Base-by-base conservation (phyloP, 2,113 vertebrate species). In the Martes martes region DNA sequence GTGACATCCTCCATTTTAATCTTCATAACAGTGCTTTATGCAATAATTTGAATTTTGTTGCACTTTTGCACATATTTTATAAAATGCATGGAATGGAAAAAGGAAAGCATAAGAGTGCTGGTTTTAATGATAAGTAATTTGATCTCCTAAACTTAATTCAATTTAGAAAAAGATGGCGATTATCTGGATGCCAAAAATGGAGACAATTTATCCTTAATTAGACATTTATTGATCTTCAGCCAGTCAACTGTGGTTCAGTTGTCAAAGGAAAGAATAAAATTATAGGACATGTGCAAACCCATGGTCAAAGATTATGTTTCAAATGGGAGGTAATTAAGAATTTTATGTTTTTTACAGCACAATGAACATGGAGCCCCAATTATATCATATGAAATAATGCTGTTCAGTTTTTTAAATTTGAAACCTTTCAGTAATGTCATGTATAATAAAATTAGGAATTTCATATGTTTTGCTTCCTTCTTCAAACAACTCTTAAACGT, bases 161-260 rank as follows among this genome's bases (percentile, higher is more conserved):
- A 63, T 92, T 96, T 93, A 93, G 90, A 95, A 92, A 81, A 89
- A 95, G 89, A 94, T 96, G 73, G 78, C 94, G 95, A 82, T 84
- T 76, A 95, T 86, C 31, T 39, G 45, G 36, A 86, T 95, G 86
- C 59, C 87, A 81, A 39, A 96, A 91, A 57, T 11, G 11, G n/a
- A 28, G 65, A 73, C 5, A 73, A 28, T 84, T 96, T 96, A 63
- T 89, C 71, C 59, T 76, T 93, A 89, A 81, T 94, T 95, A 55
- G 47, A 89, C 11, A 91, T 92, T 89, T 89, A 95, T 89, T 85
- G 63, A 92, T 96, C 39, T 82, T 86, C 94, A 95, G 28, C 26
- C 71, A 50, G 85, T 91, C 11, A 80, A 55, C 42, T 78, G 7
- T 55, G 14, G 36, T 78, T 92, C 90, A 80, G 71, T 89, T 89